Base-by-base conservation (phyloP, 2,113 vertebrate species). In the Eurypyga helias region DNA sequence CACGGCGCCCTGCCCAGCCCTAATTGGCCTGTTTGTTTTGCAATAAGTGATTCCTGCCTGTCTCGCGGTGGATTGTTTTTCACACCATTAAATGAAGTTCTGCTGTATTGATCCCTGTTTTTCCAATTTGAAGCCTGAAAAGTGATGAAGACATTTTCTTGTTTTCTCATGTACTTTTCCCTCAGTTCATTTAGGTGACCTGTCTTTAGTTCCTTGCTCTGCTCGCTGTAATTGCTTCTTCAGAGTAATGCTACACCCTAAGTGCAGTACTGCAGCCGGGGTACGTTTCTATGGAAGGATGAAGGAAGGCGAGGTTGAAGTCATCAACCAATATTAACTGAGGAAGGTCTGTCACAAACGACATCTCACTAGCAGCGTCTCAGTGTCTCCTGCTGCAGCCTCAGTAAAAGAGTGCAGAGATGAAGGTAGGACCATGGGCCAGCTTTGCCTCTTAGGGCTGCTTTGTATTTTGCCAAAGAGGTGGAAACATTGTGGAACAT, bases 81-180 rank as follows among this genome's bases (percentile, higher is more conserved):
- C 97, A 97, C 96, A 97, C 97, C 97, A 97, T 97, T 98, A 98
- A 98, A 98, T 97, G 96, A 98, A 98, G 97, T 98, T 97, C 97
- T 96, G 93, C 90, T 72, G 95, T 97, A 98, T 97, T 98, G 97
- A 98, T 98, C 95, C 90, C 95, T 97, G 96, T 96, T 97, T 98
- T 97, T 97, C 97, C 97, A 97, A 98, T 98, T 97, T 90, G 97
- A 98, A 95, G 96, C 94, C 94, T 87, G 97, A 92, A 80, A 98
- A 97, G 97, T 96, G 96, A 97, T 98, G 97, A 97, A 98, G 97
- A 97, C 97, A 60, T 97, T 97, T 97, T 95, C 97, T 96, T 94
- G 91, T 96, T 96, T 96, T 91, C 95, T 91, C 93, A 34, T 94
- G 94, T 90, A 92, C 90, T 95, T 96, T 93, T 81, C 84, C 70